Evolutionary conservation across 2,888 invertebrate genomes (phyloP), one percentile per base, ranked within the genome.

Genomic region (Clanis bilineata): DNA sequence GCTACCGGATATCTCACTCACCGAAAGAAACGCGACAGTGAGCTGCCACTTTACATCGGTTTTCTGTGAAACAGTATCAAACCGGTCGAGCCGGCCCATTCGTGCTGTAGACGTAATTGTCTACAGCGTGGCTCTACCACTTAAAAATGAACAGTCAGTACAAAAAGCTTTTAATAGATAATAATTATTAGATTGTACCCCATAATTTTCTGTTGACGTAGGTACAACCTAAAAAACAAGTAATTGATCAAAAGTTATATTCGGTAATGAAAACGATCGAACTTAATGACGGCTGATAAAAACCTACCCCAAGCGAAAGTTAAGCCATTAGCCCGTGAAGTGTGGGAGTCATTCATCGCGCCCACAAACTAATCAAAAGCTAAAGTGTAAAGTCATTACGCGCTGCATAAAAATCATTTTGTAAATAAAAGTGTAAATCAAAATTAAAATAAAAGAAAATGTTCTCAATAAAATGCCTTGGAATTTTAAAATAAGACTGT

Each of bases 401-500:
- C 56, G 51, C 58, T 57, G n/a, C 62, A 56, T 28, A 32, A 21
- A 4, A 51, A 32, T 12, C 12, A 44, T 7, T 22, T 2, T 3
- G 47, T 59, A 25, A 65, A 74, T 73, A 76, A 76, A 67, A 61
- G 72, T 56, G 54, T 65, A 58, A 54, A 60, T 57, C 36, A 59
- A 43, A 55, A 59, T 54, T 62, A 63, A 67, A 68, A 67, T 73
- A 80, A 73, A 68, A 75, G 73, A 79, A 82, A 77, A 74, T 76
- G 72, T 74, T 77, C 81, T 72, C 62, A 76, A 76, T 77, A 77
- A 74, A 71, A 72, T 73, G 76, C 77, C 76, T 77, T 76, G 78
- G 82, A 77, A 85, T 83, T 82, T 82, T 86, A 81, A 82, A 85
- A 86, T 85, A 88, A 86, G 89, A 89, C 90, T 80, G 88, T 88